phyloP scores from a whole-genome alignment of 2,113 vertebrate species.

The Euleptes europaea region DNA sequence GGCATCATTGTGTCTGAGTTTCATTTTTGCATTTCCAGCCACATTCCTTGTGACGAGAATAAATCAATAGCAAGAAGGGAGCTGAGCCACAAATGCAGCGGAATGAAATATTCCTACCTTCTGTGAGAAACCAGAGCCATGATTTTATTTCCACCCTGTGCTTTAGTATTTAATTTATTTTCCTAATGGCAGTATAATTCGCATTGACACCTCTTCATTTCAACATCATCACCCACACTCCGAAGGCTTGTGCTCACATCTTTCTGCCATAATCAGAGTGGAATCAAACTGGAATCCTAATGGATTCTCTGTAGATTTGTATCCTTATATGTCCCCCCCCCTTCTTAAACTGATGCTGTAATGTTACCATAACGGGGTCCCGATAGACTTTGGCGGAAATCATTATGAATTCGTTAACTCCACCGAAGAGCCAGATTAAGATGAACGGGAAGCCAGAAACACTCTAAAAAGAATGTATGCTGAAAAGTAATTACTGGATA shows the following conservation, averaged over 20 bases:
- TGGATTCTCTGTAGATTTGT: constrained; percentile 46
- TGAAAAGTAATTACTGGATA: constrained; percentile 40
- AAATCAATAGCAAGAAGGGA: not conserved
- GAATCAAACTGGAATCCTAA: constrained; percentile 62
- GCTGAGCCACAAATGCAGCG: accelerated
- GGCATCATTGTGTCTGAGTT: not conserved
- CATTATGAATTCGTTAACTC: constrained; percentile 49
- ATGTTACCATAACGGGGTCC: constrained; percentile 53
- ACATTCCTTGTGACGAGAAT: not conserved
- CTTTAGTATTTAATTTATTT: constrained; percentile 40
- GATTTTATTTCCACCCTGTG: constrained; percentile 9
- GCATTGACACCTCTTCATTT: constrained; percentile 55
- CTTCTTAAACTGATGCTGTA: constrained; percentile 54
- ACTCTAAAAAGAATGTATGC: constrained; percentile 33
- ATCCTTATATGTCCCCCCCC: constrained; percentile 42
- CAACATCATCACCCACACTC: constrained; percentile 40
- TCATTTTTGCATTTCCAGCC: not conserved
- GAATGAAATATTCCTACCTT: not conserved
- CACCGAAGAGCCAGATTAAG: constrained; percentile 22
- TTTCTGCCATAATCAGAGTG: constrained; percentile 47
- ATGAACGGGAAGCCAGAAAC: constrained; percentile 31
- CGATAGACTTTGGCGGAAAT: constrained; percentile 49
- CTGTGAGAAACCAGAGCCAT: not conserved
- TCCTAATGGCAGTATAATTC: constrained; percentile 20
- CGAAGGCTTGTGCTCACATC: constrained; percentile 50